Conservation (phyloP, 2,888 invertebrate species). For the Conchocele bisecta region DNA sequence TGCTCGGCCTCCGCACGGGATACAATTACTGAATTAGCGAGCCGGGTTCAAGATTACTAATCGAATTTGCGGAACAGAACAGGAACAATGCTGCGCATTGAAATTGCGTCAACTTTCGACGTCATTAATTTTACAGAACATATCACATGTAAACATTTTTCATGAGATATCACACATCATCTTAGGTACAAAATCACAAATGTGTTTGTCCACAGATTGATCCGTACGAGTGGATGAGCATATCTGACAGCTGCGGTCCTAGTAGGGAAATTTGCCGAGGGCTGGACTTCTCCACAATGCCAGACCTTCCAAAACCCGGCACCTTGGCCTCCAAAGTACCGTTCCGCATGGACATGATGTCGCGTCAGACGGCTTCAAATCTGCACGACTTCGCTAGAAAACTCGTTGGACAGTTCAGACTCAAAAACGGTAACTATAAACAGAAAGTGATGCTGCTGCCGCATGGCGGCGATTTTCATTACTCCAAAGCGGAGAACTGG, state of each 20-base stretch:
- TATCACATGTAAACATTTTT: no score
- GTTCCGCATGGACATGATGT: slow-evolving; percentile 4
- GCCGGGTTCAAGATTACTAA: no score
- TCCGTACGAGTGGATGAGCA: slow-evolving; percentile 98
- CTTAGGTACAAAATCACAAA: no score
- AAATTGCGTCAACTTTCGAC: no score
- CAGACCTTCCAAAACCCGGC: slow-evolving; percentile 87
- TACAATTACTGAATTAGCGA: no score
- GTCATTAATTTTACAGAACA: no score
- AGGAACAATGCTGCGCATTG: no score
- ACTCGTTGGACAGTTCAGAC: slow-evolving; percentile 92
- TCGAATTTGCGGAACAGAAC: no score
- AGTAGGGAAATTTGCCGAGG: slow-evolving; percentile 88
- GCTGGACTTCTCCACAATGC: slow-evolving; percentile 87
- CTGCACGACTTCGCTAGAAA: slow-evolving; percentile 91
- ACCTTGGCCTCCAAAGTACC: slow-evolving; percentile 19
- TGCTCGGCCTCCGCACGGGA: no score
- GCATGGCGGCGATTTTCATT: slow-evolving; percentile 97
- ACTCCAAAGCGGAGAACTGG: slow-evolving; percentile 93
- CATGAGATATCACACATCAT: neutral
- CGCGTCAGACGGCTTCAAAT: slow-evolving; percentile 89
- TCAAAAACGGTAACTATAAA: slow-evolving; percentile 93
- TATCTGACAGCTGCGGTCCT: slow-evolving; percentile 97
- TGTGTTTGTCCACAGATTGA: slow-evolving; percentile 96
- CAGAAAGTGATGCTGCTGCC: slow-evolving; percentile 97